A percentile compares a stretch with the other conserved stretches of the same genome.
Evolutionary conservation across 2,888 invertebrate species (phyloP).

Genomic region (Chloroclysta siterata): DNA sequence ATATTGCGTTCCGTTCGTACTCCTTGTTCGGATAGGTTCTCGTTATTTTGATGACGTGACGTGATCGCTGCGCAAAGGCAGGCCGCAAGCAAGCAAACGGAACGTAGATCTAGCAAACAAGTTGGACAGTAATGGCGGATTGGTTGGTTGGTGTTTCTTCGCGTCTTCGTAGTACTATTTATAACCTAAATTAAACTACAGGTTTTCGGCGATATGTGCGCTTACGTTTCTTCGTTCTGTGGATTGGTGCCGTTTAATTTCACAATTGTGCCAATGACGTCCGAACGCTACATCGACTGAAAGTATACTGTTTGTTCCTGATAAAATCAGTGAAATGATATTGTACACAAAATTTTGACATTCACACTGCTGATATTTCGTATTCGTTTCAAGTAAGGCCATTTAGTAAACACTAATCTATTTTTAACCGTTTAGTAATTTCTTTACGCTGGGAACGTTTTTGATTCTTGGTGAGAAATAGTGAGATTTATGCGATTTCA

Average conservation of each 20-base stretch:
- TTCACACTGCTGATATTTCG: conserved; percentile 84
- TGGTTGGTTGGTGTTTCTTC: conserved; percentile 82
- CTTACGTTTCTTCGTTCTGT: conserved; percentile 82
- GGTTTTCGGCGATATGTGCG: conserved; percentile 85
- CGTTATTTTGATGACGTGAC: conserved; percentile 75
- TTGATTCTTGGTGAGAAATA: conserved; percentile 81
- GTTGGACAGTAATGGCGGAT: conserved; percentile 83
- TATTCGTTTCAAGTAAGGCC: conserved; percentile 85
- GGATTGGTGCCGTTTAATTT: conserved; percentile 81
- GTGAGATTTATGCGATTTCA: conserved; percentile 80
- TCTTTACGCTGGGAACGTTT: conserved; percentile 82
- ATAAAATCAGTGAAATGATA: conserved; percentile 84
- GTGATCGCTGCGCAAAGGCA: conserved; percentile 55
- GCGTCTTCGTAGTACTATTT: conserved; percentile 84
- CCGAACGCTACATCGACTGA: conserved; percentile 77
- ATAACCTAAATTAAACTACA: conserved; percentile 85
- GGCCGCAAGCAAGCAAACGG: conserved; percentile 51
- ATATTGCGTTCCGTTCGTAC: conserved; percentile 43
- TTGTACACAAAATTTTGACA: conserved; percentile 84
- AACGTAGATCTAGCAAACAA: conserved; percentile 76
- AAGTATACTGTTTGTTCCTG: conserved; percentile 70
- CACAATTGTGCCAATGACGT: conserved; percentile 81
- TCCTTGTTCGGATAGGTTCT: too few relatives aligned
- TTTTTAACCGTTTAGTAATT: conserved; percentile 85
- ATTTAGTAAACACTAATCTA: conserved; percentile 85